These are phyloP conservation scores for Syrrhaptes paradoxus DNA, from an alignment of 2,113 vertebrate species.

Conservation along the genomic window DNA sequence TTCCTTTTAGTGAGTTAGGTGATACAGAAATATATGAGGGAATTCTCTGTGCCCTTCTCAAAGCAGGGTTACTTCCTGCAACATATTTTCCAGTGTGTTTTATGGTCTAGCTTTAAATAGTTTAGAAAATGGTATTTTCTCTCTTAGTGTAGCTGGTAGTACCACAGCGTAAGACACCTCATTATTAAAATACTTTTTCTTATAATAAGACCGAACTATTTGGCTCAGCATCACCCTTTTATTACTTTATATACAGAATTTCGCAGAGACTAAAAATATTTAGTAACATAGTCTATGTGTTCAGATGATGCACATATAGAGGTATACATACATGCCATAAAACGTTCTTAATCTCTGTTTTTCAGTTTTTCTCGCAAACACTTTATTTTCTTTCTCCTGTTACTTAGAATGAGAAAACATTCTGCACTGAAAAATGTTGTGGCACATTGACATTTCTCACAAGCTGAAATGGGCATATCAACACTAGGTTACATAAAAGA, in stretches of 20 bases:
- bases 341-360: not conserved
- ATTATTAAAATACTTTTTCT: not conserved
- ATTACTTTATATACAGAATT: not conserved
- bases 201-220: not conserved
- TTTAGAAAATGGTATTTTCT: not conserved
- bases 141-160: not conserved
- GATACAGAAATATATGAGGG: not conserved
- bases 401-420: not conserved
- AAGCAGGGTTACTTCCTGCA: not conserved
- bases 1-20: not conserved
- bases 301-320: not conserved
- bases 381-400: not conserved
- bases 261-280: not conserved
- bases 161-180: not conserved
- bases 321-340: not conserved
- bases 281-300: not conserved
- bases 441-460: conserved; percentile 4
- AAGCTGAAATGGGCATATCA: not conserved
- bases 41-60: not conserved
- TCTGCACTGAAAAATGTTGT: not conserved
- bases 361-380: not conserved
- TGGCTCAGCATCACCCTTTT: not conserved
- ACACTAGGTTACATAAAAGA: not conserved
- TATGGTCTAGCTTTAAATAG: not conserved
- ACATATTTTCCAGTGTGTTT: not conserved